Evolutionary conservation across 2,113 vertebrate genomes (phyloP).

Genomic region (Tautogolabrus adspersus): DNA sequence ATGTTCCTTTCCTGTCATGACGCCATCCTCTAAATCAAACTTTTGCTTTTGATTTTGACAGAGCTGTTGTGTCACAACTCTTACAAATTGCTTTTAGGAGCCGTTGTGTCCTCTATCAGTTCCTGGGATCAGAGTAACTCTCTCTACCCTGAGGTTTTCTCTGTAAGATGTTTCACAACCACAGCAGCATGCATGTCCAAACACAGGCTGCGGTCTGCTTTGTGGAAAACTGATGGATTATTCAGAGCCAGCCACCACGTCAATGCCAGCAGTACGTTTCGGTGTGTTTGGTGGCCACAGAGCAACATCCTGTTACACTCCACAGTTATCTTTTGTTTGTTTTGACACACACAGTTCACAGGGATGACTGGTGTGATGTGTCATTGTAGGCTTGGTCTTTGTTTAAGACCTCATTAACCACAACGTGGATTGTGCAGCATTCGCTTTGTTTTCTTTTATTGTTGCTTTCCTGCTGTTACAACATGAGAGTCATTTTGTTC

Average conservation of each 20-base stretch:
- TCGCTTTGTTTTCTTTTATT: constrained; percentile 39
- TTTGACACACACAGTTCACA: constrained; percentile 19
- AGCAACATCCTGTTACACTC: constrained; percentile 70
- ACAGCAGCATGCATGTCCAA: constrained; percentile 69
- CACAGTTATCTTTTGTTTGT: constrained; percentile 29
- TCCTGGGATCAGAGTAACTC: constrained; percentile 68
- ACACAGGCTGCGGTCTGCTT: constrained; percentile 65
- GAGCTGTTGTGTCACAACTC: constrained; percentile 63
- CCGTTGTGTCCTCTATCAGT: constrained; percentile 67
- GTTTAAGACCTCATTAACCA: constrained; percentile 33
- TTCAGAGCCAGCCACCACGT: constrained; percentile 59
- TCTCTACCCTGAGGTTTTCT: constrained; percentile 70
- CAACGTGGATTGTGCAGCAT: constrained; percentile 14
- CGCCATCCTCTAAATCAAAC: constrained; percentile 23
- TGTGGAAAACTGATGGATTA: constrained; percentile 63
- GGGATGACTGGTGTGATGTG: constrained; percentile 59
- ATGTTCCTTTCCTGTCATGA: constrained; percentile 55
- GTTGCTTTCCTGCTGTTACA: constrained; percentile 39
- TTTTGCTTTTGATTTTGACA: constrained; percentile 32
- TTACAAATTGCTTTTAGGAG: constrained; percentile 58
- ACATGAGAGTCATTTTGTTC: constrained; percentile 23
- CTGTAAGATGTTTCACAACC: constrained; percentile 75
- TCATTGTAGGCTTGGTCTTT: constrained; percentile 56
- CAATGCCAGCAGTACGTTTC: constrained; percentile 52
- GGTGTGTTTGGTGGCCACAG: constrained; percentile 35